Base-by-base conservation (phyloP, 2,888 invertebrate genomes). In the Caenorhabditis sp. region DNA sequence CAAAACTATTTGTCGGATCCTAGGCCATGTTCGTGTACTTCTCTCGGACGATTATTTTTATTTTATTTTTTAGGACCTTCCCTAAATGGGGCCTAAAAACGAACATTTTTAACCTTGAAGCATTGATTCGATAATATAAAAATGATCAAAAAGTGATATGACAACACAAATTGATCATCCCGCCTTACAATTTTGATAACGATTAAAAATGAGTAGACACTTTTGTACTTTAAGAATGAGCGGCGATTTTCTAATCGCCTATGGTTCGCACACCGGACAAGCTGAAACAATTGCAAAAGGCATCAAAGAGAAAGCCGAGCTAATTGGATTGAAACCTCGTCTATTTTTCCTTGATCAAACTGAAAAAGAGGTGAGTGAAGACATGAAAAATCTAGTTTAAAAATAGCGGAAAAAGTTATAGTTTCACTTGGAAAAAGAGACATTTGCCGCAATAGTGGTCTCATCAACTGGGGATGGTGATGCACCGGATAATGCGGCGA, bases 381-480 rank as follows among this genome's bases (percentile, higher is more conserved):
- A n/a, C n/a, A 14, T 17, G 24, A 10, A 10, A 27, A 50, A 31
- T n/a, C 1, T 24, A 23, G 31, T 60, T 50, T 17, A 27, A n/a
- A 23, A 23, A 24, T 36, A 51, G 3, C n/a, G 6, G 3, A 23
- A 31, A 51, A 62, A 43, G 68, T 59, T 78, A 65, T 55, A 85
- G 85, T 87, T 87, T 70, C 58, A 81, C 55, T 58, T 88, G 19
- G 79, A 84, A 57, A 81, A 81, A n/a, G 86, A 86, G 65, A 60
- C 74, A 1, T 88, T 88, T 78, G 86, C 88, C 55, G 89, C 91
- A 5, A 87, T 91, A 53, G 88, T 91, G 4, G 88, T 89, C 1
- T 91, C 91, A 0, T 90, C 91, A 0, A 91, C 91, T 6, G 91
- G 91, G 4, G 91, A 91, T 81, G 91, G 91, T 27, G 91, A 91